Conservation (phyloP, 2,888 invertebrate genomes). For the Phortica magna region DNA sequence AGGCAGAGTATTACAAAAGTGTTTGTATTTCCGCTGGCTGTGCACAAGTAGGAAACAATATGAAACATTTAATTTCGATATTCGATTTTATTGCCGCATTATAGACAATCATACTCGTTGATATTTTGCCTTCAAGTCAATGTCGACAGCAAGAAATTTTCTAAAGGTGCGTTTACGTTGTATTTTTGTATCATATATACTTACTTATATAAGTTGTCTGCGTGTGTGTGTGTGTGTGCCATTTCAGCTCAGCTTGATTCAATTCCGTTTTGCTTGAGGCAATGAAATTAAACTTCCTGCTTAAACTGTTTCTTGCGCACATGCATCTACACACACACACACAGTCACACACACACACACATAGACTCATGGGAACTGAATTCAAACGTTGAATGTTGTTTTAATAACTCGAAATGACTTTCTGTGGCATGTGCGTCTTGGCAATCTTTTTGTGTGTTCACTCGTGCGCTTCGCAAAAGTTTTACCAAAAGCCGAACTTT, state of each 20-base stretch:
- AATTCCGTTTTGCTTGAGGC: conserved; percentile 35
- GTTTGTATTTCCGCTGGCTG: conserved; percentile 4
- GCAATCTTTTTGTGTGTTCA: conserved; percentile 29
- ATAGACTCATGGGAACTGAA: conserved; percentile 43
- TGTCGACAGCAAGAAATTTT: background rate
- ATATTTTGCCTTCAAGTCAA: background rate
- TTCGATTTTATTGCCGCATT: conserved; percentile 67
- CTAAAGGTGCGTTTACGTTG: too few species aligned
- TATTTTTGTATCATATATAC: too few species aligned
- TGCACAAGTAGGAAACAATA: conserved; percentile 24
- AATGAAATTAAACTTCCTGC: conserved; percentile 70
- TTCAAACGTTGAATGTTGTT: conserved; percentile 71
- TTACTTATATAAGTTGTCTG: background rate
- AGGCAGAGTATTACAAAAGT: conserved; percentile 9
- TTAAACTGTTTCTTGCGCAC: conserved; percentile 5
- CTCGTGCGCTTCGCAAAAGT: background rate
- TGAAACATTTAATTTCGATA: conserved; percentile 71
- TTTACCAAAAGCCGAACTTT: background rate
- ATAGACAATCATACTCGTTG: conserved; percentile 32
- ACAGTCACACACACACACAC: conserved; percentile 21
- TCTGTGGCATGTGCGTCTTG: conserved; percentile 56
- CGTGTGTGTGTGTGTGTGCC: background rate
- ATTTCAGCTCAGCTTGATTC: background rate
- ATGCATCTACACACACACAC: background rate
- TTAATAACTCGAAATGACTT: conserved; percentile 72